A percentile compares a stretch with the other conserved stretches of the same genome.
phyloP scores from a whole-genome alignment of 2,113 vertebrate species.

The Grus americana region DNA sequence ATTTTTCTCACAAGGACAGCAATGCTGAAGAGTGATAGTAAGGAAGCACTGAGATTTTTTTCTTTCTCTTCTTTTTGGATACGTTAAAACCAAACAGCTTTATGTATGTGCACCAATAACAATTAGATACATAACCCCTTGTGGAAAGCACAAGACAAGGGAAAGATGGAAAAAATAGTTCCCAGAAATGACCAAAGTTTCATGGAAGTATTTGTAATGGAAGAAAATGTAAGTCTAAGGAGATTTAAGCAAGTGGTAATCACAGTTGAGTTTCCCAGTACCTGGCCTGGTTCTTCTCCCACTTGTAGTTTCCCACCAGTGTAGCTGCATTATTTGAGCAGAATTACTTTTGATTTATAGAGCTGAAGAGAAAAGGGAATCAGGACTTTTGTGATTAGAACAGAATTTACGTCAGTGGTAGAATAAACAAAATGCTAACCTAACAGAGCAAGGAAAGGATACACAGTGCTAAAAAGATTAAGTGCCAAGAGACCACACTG shows the following conservation, averaged over 20 bases:
- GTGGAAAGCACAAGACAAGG: neutral
- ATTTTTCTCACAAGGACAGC: neutral
- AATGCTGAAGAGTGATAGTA: neutral
- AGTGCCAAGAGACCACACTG: neutral
- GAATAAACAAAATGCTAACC: neutral
- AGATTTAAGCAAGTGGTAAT: neutral
- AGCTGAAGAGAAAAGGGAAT: conserved; percentile 3
- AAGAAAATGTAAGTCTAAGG: neutral
- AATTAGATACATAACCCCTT: neutral
- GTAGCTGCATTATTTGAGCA: neutral
- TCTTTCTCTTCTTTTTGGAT: neutral
- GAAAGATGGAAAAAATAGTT: neutral
- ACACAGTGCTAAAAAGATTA: neutral
- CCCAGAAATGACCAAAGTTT: neutral
- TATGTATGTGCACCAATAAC: neutral
- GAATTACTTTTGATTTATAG: conserved; percentile 13
- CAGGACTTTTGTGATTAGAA: neutral
- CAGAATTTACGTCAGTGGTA: neutral
- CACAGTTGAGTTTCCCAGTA: neutral
- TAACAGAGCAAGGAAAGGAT: neutral
- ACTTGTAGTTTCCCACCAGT: neutral
- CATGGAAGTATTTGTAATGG: neutral
- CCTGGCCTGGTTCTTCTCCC: neutral
- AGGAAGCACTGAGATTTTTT: neutral
- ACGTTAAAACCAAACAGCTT: neutral